Base-by-base conservation (phyloP, 1,140 invertebrate genomes). In the Anadara kagoshimensis region DNA sequence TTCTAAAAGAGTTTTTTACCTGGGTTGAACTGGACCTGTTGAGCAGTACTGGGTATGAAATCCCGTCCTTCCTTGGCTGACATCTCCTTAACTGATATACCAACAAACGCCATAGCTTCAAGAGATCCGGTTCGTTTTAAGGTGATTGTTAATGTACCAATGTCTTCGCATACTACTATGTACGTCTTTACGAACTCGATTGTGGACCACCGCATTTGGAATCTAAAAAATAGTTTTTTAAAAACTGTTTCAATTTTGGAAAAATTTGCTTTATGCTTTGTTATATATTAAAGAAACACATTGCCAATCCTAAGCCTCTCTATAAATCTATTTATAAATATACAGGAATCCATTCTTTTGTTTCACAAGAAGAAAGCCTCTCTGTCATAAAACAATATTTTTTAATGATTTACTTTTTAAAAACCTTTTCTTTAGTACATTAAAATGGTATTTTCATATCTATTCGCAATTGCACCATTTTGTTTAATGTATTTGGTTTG, bases 11-110 rank as follows among this genome's bases (percentile, higher is more conserved):
- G n/a, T n/a, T n/a, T n/a, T 71, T 44, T 70, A 88, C 88, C 87
- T 78, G 88, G 83, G 62, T 86, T 82, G 75, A 89, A 89, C 69
- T 85, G 81, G 5, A 89, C 80, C 56, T 87, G 84, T 62, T 79
- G 78, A 11, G 80, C 75, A 5, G 82, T 73, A 44, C 79, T 84
- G 0, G 81, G 73, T 10, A 78, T 73, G 71, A 85, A 88, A 66
- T 89, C 88, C 11, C 82, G 66, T 11, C 83, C 85, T 8, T 70
- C 76, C 29, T 78, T 81, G 3, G 88, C 86, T 4, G 85, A 87
- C 74, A 85, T 80, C 53, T 85, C 82, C 18, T 81, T 78, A 4
- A 87, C 74, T n/a, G 74, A 67, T 26, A 89, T 83, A 16, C 80
- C 78, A 29, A 88, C 83, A 75, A 79, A 85, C 1, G 85, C 81